A percentile compares a stretch with the other conserved stretches of the same genome.
phyloP scores from a whole-genome alignment of 2,797 vertebrate species.

The Sphaeramia orbicularis region DNA sequence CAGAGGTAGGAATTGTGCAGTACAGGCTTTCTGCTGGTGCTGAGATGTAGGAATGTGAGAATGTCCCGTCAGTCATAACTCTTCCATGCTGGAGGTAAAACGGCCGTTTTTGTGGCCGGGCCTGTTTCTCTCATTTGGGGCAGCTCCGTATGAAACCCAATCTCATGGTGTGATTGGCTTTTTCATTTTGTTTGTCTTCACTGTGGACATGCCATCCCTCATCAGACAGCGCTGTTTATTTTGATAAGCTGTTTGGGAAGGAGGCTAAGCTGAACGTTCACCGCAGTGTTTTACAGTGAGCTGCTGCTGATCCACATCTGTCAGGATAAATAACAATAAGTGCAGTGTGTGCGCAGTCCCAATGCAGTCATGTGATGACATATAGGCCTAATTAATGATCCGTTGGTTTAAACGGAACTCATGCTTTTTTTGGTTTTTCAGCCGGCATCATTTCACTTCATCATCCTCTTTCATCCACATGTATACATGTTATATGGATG shows the following conservation, averaged over 20 bases:
- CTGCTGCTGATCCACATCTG: neutral
- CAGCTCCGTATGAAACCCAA: slow-evolving; percentile 71
- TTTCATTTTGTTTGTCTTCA: slow-evolving; percentile 80
- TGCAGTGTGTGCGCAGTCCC: neutral
- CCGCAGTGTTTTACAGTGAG: slow-evolving; percentile 37
- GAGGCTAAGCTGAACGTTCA: slow-evolving; percentile 44
- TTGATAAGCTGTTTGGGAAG: slow-evolving; percentile 67
- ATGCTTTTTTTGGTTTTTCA: neutral
- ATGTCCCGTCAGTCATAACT: slow-evolving; percentile 76
- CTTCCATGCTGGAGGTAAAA: slow-evolving; percentile 68
- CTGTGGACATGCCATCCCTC: slow-evolving; percentile 74
- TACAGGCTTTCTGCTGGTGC: slow-evolving; percentile 27
- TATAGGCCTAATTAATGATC: neutral
- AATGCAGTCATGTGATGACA: neutral
- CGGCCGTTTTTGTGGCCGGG: slow-evolving; percentile 61
- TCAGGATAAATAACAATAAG: slow-evolving; percentile 1
- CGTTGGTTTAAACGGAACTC: neutral
- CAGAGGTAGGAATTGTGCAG: neutral
- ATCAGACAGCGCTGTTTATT: slow-evolving; percentile 77
- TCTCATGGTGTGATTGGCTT: slow-evolving; percentile 70
- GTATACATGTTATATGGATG: neutral
- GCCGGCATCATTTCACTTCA: neutral
- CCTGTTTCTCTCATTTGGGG: slow-evolving; percentile 81
- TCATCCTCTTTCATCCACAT: neutral
- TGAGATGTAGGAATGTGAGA: slow-evolving; percentile 64